Evolutionary conservation across 2,113 vertebrate species (phyloP).

Genomic region (Platysteira castanea): DNA sequence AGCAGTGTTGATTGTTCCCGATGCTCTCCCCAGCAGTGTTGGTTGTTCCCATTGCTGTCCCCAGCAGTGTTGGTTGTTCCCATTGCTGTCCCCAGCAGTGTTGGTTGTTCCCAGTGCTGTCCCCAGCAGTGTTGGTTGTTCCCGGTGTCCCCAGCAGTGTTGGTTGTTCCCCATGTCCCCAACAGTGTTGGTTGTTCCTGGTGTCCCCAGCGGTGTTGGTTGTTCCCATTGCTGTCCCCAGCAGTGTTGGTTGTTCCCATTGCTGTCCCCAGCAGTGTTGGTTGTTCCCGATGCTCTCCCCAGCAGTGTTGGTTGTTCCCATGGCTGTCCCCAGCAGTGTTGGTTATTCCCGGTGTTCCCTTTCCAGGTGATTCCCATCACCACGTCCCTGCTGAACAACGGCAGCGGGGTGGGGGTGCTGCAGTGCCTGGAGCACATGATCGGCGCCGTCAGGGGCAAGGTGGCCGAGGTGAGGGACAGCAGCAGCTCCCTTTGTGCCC

Average conservation of each 20-base stretch:
- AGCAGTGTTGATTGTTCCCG: too few relatives aligned
- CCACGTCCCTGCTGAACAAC: constrained; percentile 83
- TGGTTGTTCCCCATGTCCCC: too few relatives aligned
- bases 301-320: not conserved
- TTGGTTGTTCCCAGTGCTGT: too few relatives aligned
- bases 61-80: too few relatives aligned
- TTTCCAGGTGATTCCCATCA: constrained; percentile 88
- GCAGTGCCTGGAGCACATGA: constrained; percentile 96
- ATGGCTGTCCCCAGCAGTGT: fast-evolving
- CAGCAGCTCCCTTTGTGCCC: not conserved
- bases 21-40: too few relatives aligned
- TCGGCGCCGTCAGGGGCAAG: constrained; percentile 86
- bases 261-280: too few relatives aligned
- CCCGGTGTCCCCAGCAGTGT: too few relatives aligned
- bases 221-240: too few relatives aligned
- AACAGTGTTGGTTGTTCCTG: too few relatives aligned
- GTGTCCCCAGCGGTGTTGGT: too few relatives aligned
- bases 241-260: fast-evolving
- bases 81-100: too few relatives aligned
- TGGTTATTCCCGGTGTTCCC: fast-evolving
- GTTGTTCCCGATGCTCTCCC: too few relatives aligned
- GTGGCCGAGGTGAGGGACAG: constrained; percentile 85
- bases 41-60: fast-evolving
- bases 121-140: fast-evolving
- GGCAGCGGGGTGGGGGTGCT: constrained; percentile 85